These are phyloP conservation scores for Ptyas mucosa DNA, from an alignment of 2,113 vertebrate genomes.

Conservation along the genomic window DNA sequence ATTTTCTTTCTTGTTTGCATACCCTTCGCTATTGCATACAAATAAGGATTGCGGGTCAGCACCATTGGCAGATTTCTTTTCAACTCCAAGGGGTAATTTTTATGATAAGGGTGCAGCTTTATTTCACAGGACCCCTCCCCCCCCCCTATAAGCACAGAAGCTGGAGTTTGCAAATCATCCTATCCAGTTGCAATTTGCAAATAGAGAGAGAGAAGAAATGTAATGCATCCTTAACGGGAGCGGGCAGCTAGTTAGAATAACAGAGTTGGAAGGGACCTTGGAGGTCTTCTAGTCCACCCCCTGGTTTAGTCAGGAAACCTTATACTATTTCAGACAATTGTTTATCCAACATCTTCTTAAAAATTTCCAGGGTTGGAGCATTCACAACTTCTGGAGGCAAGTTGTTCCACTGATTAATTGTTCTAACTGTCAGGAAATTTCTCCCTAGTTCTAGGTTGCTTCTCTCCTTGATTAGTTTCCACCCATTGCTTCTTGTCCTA, in stretches of 20 bases:
- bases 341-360: rapidly evolving
- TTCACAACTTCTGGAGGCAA: too few species aligned
- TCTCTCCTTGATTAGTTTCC: too few species aligned
- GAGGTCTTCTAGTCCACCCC: too few species aligned
- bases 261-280: too few species aligned
- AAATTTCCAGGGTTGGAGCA: too few species aligned
- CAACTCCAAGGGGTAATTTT: background rate
- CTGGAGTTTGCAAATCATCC: background rate
- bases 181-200: background rate
- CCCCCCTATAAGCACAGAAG: background rate
- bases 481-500: too few species aligned
- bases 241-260: background rate
- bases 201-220: background rate
- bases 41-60: background rate
- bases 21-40: background rate
- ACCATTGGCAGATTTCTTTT: background rate
- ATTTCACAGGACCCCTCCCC: background rate
- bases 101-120: background rate
- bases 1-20: background rate
- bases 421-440: too few species aligned
- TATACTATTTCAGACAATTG: too few species aligned
- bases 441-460: too few species aligned
- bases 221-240: background rate
- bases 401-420: too few species aligned
- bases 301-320: too few species aligned